phyloP scores from a whole-genome alignment of 2,113 vertebrate species.

The Urocolius indicus region DNA sequence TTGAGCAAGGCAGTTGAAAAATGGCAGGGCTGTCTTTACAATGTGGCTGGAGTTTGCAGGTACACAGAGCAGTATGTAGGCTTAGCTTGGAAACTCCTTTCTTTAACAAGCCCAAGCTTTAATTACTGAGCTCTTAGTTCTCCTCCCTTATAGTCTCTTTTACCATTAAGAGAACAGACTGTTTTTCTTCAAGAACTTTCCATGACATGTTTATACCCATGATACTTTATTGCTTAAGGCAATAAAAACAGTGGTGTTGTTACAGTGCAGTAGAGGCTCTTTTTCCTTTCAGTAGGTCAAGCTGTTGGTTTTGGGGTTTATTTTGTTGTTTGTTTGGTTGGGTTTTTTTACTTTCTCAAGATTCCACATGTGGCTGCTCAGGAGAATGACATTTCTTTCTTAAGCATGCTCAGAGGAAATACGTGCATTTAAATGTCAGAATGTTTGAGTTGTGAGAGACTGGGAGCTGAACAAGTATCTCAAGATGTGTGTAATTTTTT shows the following conservation, averaged over 20 bases:
- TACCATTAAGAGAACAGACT: neutral
- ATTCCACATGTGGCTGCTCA: neutral
- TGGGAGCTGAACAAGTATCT: neutral
- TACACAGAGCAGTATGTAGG: neutral
- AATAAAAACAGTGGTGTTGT: neutral
- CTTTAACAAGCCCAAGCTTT: constrained; percentile 1
- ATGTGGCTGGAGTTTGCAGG: neutral
- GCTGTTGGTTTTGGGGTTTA: neutral
- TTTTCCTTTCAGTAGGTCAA: neutral
- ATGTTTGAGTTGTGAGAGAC: neutral
- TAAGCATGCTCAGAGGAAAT: neutral
- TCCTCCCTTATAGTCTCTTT: neutral
- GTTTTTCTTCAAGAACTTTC: constrained; percentile 34
- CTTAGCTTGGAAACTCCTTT: neutral
- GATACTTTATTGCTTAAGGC: neutral
- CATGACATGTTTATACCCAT: neutral
- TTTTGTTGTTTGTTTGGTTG: no score
- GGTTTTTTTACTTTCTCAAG: neutral
- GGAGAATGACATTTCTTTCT: neutral
- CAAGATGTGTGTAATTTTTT: neutral
- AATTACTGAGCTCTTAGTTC: neutral
- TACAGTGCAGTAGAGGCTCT: neutral
- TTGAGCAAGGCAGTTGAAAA: neutral
- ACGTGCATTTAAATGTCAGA: neutral
- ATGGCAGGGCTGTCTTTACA: neutral